Conservation (phyloP, 1,140 invertebrate species). For the Solenopsis fugax region DNA sequence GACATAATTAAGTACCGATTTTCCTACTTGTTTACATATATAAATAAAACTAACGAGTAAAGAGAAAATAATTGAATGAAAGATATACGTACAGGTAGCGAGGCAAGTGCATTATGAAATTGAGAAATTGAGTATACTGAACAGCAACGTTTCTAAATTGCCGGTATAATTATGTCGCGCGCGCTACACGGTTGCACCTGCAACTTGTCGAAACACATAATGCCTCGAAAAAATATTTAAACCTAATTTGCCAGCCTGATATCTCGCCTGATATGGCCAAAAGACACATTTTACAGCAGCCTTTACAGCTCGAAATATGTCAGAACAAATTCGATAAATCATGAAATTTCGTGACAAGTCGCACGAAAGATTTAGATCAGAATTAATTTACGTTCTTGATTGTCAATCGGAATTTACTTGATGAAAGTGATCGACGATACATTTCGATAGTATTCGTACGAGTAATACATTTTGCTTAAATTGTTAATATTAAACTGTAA, state of each 20-base stretch:
- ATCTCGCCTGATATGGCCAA: background rate
- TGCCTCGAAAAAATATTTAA: slow-evolving; percentile 41
- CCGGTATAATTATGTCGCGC: slow-evolving; percentile 23
- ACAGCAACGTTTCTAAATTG: slow-evolving; percentile 6
- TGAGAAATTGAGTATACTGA: background rate
- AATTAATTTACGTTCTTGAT: background rate
- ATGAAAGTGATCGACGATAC: background rate
- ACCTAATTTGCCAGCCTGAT: slow-evolving; percentile 16
- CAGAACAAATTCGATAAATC: background rate
- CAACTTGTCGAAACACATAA: background rate
- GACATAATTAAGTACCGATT: background rate
- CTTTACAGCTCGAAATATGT: background rate
- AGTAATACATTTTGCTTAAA: background rate
- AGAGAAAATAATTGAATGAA: background rate
- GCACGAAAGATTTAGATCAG: background rate
- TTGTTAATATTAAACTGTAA: background rate
- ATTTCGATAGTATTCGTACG: background rate
- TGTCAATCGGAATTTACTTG: background rate
- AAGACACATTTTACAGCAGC: slow-evolving; percentile 11
- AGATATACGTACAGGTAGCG: background rate
- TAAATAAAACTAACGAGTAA: background rate
- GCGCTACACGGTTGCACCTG: slow-evolving; percentile 11
- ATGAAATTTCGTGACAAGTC: background rate
- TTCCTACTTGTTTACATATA: background rate
- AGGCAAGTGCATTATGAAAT: background rate